These are phyloP conservation scores for Trichogramma evanescens DNA, from an alignment of 2,888 invertebrate species.

Conservation along the genomic window DNA sequence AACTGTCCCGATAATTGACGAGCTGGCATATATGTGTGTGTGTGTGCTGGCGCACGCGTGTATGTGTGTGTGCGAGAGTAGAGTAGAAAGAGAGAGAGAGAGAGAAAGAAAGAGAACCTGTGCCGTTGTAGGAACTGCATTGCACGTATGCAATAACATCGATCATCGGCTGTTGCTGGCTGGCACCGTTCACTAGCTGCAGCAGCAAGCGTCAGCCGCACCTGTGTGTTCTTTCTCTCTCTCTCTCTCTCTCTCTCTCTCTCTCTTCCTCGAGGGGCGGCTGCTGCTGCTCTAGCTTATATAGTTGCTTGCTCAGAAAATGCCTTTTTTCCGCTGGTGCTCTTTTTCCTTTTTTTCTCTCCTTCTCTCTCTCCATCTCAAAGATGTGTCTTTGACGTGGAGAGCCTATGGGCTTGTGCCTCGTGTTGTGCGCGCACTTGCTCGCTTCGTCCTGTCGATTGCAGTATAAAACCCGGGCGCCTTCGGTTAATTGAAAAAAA, in stretches of 20 bases:
- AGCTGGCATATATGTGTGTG: not conserved
- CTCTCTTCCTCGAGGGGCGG: not conserved
- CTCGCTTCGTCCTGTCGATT: no score
- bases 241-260: not conserved
- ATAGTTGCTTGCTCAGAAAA: not conserved
- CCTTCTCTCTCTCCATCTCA: not conserved
- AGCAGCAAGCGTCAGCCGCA: slow-evolving; percentile 1
- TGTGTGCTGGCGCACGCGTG: not conserved
- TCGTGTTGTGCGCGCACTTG: no score
- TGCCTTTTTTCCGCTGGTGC: not conserved
- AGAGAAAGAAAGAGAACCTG: no score
- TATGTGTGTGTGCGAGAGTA: not conserved
- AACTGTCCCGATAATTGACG: not conserved
- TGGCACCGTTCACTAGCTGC: not conserved
- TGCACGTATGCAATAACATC: slow-evolving; percentile 3
- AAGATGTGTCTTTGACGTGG: not conserved
- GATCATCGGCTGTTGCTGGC: not conserved
- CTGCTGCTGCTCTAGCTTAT: not conserved
- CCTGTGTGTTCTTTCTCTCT: not conserved
- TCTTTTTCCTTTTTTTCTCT: not conserved
- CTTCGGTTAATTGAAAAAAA: no score
- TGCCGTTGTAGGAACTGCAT: not conserved
- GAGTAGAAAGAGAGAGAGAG: no score
- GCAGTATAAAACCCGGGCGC: no score
- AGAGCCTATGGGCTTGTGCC: no score